Base-by-base conservation (phyloP, 2,113 vertebrate genomes). In the Tylochromis polylepis region DNA sequence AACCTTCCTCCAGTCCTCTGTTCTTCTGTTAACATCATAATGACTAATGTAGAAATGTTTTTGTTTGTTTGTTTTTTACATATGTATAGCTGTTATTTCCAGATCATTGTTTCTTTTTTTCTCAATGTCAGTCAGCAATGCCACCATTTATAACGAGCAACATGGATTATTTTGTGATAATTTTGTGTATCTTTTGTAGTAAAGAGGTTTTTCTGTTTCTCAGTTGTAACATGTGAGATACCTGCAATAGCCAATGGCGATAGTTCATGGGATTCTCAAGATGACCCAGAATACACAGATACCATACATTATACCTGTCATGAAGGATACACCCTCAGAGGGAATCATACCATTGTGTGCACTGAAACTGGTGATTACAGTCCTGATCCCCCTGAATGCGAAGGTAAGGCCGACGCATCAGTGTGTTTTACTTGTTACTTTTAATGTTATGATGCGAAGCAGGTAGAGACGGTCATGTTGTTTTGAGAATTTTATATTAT, bases 361-460 rank as follows among this genome's bases (percentile, higher is more conserved):
- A 7, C 8, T 1, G 67, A 89, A 31, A 2, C 8, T 3, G 88
- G 95, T 9, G 1, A 10, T 34, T 96, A 92, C 16, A 12, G 60
- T 41, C 55, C 70, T 27, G 1, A 1, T 14, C 90, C 88, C 72
- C 96, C 96, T 31, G 1, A 43, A 36, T 96, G 96, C 58, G 12
- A 72, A 89, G 87, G 96, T 96, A 60, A 90, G 95, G 14, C 14
- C 1, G 1, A 46, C 43, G n/a, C 43, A 8, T 57, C 3, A 22
- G 49, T 70, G 11, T 80, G 24, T 36, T 67, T 20, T 22, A n/a
- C 18, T 70, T 82, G 11, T 56, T 53, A 31, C 41, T 31, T 49
- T 67, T 1, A 24, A 9, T 75, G 16, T 51, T 10, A 81, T 53
- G 22, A 79, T 53, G 12, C 53, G 18, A 81, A 60, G 2, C 29